Base-by-base conservation (phyloP, 2,113 vertebrate species). In the Scortum barcoo region DNA sequence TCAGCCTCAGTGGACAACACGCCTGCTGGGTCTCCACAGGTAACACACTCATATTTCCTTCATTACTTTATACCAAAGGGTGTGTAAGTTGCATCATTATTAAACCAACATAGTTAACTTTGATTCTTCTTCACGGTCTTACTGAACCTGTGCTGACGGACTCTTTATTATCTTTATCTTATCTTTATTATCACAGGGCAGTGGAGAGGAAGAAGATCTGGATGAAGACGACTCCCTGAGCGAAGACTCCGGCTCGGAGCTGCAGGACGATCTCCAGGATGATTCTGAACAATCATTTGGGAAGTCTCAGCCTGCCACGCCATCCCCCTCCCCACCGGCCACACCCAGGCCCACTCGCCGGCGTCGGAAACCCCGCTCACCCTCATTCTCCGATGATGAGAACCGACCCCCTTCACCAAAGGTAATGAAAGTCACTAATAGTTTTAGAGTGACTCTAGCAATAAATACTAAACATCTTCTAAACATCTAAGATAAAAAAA, bases 221-320 rank as follows among this genome's bases (percentile, higher is more conserved):
- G 98, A 98, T 82, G 98, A 99, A 72, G 97, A 98, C 2, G 97
- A 99, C 48, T 99, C 97, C 30, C 87, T 97, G 50, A 99, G 96
- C 73, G 97, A 98, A 83, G 98, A 96, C 81, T 96, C 97, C 8
- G 96, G 96, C 10, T 99, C 97, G 0, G 98, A 98, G 92, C 94
- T 96, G 61, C 97, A 97, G 78, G 97, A 98, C 0, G 97, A 98
- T 68, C 89, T 97, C 24, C 96, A 97, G 83, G 98, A 99, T 58
- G 97, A 99, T 81, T 97, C 97, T 0, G 98, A 99, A 86, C 95
- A 96, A 44, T 98, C 97, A 0, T 95, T 97, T 10, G 97, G 96
- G 87, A 98, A 99, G 86, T 99, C 98, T 0, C 94, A 95, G 51
- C 97, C 97, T 0, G 95, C 97, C 7, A 97, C 97, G 0, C 97